phyloP scores from a whole-genome alignment of 2,888 invertebrate genomes.

The Camponotus fellah region DNA sequence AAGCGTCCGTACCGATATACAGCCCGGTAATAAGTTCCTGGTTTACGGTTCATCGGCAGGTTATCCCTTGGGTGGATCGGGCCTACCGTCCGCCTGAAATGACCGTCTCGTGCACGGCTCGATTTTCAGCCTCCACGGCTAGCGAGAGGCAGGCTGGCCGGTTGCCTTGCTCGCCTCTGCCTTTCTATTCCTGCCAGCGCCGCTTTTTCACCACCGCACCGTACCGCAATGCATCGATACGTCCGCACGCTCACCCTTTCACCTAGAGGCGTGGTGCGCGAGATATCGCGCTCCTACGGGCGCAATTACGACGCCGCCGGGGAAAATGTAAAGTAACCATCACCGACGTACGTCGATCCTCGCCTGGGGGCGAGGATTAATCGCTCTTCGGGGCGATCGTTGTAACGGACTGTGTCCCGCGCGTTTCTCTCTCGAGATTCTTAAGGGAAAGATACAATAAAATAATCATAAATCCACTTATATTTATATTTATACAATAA shows the following conservation, averaged over 20 bases:
- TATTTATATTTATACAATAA: too few species aligned
- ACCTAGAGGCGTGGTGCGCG: conserved; percentile 70
- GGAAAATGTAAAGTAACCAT: conserved; percentile 66
- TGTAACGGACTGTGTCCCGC: conserved; percentile 40
- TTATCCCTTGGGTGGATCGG: conserved; percentile 75
- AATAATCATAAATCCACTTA: not conserved
- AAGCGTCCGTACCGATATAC: conserved; percentile 62
- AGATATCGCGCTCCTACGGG: conserved; percentile 74
- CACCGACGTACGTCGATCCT: conserved; percentile 48
- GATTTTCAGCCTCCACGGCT: conserved; percentile 28
- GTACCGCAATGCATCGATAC: conserved; percentile 4
- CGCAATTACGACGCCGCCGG: conserved; percentile 76
- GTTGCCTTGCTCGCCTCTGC: conserved; percentile 10
- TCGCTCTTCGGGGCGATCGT: conserved; percentile 44
- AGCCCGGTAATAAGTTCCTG: conserved; percentile 82
- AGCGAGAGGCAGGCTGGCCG: conserved; percentile 2
- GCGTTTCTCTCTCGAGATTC: conserved; percentile 21
- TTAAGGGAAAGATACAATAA: not conserved
- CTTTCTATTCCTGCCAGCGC: conserved; percentile 43
- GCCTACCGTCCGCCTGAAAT: conserved; percentile 72
- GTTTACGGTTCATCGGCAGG: conserved; percentile 83
- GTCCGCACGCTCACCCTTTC: conserved; percentile 76
- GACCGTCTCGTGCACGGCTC: conserved; percentile 65
- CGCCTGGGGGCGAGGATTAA: conserved; percentile 35
- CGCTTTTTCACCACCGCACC: conserved; percentile 36